phyloP scores from a whole-genome alignment of 2,888 invertebrate species.

The Emesis furor region DNA sequence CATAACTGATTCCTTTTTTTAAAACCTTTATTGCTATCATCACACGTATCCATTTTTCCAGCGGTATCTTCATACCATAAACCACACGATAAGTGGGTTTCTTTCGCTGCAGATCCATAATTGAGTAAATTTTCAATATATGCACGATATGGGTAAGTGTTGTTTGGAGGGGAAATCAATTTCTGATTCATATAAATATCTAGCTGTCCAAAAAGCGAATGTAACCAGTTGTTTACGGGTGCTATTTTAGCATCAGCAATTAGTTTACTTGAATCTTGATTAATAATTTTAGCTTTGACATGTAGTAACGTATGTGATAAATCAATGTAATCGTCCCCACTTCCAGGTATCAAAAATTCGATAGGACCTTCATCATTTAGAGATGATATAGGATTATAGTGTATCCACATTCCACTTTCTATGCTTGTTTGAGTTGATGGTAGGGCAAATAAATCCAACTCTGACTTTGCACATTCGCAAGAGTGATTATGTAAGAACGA shows the following conservation, averaged over 20 bases:
- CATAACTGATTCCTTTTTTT: slow-evolving; percentile 51
- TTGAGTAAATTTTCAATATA: slow-evolving; percentile 75
- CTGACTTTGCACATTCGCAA: slow-evolving; percentile 75
- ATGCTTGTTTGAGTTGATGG: slow-evolving; percentile 62
- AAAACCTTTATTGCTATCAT: slow-evolving; percentile 58
- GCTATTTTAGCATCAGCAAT: slow-evolving; percentile 54
- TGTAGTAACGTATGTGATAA: no score
- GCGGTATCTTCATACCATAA: slow-evolving; percentile 72
- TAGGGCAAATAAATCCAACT: slow-evolving; percentile 75
- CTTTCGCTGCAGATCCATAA: slow-evolving; percentile 72
- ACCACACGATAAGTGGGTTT: slow-evolving; percentile 68
- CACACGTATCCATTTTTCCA: slow-evolving; percentile 48
- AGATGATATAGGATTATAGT: no score
- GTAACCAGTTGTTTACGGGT: slow-evolving; percentile 76
- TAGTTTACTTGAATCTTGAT: slow-evolving; percentile 55
- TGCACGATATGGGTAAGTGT: slow-evolving; percentile 70
- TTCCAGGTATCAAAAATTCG: no score
- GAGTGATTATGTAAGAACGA: slow-evolving; percentile 74
- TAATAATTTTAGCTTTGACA: slow-evolving; percentile 71
- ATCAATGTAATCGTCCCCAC: no score
- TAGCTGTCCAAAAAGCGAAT: slow-evolving; percentile 73
- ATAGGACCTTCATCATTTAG: no score
- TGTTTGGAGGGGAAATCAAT: slow-evolving; percentile 75
- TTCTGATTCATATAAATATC: slow-evolving; percentile 76
- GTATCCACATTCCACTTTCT: no score